Evolutionary conservation across 2,888 invertebrate genomes (phyloP).

Genomic region (Acleris cristana): DNA sequence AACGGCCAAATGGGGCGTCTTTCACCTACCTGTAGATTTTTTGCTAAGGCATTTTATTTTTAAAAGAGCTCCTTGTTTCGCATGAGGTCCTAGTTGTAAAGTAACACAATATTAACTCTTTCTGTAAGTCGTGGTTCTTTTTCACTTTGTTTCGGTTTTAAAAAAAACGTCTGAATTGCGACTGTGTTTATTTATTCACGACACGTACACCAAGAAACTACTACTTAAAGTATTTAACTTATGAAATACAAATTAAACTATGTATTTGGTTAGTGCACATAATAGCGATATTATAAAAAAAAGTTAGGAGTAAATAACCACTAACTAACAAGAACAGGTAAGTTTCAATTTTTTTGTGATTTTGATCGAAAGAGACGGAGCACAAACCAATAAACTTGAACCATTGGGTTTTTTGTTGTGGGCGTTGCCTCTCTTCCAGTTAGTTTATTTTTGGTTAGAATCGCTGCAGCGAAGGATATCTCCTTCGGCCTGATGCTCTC

Average conservation of each 20-base stretch:
- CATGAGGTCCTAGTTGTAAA: constrained; percentile 64
- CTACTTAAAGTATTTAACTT: no score
- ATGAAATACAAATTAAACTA: no score
- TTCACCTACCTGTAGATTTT: no score
- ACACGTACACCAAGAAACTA: no score
- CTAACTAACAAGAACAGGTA: background rate
- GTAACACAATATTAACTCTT: constrained; percentile 62
- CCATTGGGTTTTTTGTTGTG: constrained; percentile 22
- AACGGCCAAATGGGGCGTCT: no score
- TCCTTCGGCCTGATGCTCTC: constrained; percentile 15
- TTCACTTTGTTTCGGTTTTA: no score
- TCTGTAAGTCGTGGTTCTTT: no score
- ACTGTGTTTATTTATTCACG: constrained; percentile 36
- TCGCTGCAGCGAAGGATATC: constrained; percentile 13
- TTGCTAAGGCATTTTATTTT: background rate
- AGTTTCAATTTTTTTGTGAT: constrained; percentile 3
- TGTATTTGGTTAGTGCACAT: no score
- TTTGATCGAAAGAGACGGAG: constrained; percentile 23
- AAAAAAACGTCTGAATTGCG: no score
- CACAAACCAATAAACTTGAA: constrained; percentile 6
- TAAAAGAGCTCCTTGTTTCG: constrained; percentile 40
- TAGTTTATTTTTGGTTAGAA: constrained; percentile 16
- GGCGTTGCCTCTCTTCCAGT: constrained; percentile 23
- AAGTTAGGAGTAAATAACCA: no score
- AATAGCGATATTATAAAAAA: no score